Percentiles rank a stretch among this genome's conserved stretches.
Conservation (phyloP, 2,797 vertebrate species). For the Synanceia verrucosa region DNA sequence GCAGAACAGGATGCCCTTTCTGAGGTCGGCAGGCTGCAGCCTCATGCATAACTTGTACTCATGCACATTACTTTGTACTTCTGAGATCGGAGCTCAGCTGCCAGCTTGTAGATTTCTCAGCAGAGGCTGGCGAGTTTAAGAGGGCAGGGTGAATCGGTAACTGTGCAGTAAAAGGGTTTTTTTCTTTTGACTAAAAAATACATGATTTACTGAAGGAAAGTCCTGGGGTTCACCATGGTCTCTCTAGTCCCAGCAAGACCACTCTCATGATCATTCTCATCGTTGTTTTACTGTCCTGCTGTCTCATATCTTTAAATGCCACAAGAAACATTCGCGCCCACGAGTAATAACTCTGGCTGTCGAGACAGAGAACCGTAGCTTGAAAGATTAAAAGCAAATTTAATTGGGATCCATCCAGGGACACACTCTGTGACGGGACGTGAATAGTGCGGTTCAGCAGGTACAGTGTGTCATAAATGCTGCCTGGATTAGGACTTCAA, state of each 20-base stretch:
- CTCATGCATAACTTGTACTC: conserved; percentile 12
- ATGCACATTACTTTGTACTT: conserved; percentile 10
- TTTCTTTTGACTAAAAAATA: conserved; percentile 51
- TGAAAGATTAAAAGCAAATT: conserved; percentile 38
- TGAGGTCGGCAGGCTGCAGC: conserved; percentile 48
- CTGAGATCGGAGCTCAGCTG: conserved; percentile 13
- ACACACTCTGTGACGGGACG: conserved; percentile 13
- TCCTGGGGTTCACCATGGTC: neutral
- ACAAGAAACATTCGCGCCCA: conserved; percentile 2
- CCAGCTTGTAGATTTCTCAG: conserved; percentile 32
- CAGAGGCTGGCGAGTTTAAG: conserved; percentile 20
- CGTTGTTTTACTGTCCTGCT: conserved; percentile 24
- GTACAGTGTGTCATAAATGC: conserved; percentile 19
- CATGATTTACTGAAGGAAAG: conserved; percentile 24
- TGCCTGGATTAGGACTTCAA: conserved; percentile 25
- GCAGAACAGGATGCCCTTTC: conserved; percentile 54
- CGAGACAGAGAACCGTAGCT: neutral
- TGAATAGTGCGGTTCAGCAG: conserved; percentile 23
- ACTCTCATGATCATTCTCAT: conserved; percentile 2
- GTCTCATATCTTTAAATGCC: conserved; percentile 14
- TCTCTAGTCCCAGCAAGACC: neutral
- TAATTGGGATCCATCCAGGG: conserved; percentile 19
- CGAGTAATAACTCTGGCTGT: neutral
- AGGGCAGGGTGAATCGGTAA: conserved; percentile 25
- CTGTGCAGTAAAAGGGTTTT: conserved; percentile 4